Percentiles rank a stretch among this genome's conserved stretches.
These are phyloP conservation scores for Telmatherina bonti DNA, from an alignment of 2,797 vertebrate species.

Conservation along the genomic window DNA sequence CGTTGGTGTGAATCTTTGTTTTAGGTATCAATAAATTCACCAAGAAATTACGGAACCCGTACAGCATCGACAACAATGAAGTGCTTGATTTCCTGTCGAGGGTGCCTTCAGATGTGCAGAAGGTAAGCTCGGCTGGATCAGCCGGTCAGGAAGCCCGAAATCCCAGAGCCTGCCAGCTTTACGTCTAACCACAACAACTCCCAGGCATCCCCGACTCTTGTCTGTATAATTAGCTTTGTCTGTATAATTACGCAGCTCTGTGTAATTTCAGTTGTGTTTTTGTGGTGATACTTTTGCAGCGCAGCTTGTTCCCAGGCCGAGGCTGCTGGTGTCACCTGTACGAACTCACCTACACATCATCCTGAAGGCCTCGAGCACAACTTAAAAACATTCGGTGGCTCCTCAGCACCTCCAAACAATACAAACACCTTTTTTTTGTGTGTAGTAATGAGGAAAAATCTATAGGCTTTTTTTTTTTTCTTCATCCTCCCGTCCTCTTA, in stretches of 20 bases:
- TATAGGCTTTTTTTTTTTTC: neutral
- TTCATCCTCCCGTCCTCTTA: constrained; percentile 14
- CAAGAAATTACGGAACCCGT: constrained; percentile 97
- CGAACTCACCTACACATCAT: constrained; percentile 37
- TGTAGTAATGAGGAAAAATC: neutral
- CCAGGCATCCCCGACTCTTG: constrained; percentile 70
- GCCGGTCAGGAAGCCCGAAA: constrained; percentile 73
- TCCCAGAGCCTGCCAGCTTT: constrained; percentile 68
- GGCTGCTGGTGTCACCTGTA: constrained; percentile 50
- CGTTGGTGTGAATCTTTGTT: constrained; percentile 73
- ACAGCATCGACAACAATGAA: constrained; percentile 95
- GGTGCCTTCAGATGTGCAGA: constrained; percentile 98
- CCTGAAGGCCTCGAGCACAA: neutral
- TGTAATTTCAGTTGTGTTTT: constrained; percentile 80
- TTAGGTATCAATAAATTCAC: constrained; percentile 99
- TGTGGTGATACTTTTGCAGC: constrained; percentile 62
- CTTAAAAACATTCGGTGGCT: neutral
- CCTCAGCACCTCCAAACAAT: neutral
- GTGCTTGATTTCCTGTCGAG: constrained; percentile 96
- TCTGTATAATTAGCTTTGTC: constrained; percentile 78
- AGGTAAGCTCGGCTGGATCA: constrained; percentile 86
- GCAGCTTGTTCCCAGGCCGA: constrained; percentile 70
- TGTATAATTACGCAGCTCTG: constrained; percentile 75
- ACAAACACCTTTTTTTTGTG: neutral
- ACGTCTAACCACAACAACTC: constrained; percentile 69